A percentile compares a stretch with the other conserved stretches of the same genome.
These are phyloP conservation scores for Clitarchus hookeri DNA, from an alignment of 2,888 invertebrate species.

Conservation along the genomic window DNA sequence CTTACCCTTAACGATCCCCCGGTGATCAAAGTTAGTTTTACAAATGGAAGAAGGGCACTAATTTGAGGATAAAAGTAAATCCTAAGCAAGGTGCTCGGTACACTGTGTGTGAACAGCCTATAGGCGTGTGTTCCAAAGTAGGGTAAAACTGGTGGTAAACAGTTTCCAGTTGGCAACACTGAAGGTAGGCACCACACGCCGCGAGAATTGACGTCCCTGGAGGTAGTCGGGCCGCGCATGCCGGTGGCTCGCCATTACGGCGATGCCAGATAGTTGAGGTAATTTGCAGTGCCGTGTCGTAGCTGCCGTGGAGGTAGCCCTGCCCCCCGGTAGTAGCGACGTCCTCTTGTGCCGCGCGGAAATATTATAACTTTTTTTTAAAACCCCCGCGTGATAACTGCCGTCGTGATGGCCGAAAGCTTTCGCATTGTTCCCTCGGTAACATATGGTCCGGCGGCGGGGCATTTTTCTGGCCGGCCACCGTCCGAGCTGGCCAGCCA, in stretches of 20 bases:
- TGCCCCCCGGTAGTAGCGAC: not conserved
- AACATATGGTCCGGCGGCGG: not conserved
- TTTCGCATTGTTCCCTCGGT: slow-evolving; percentile 9
- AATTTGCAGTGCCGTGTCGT: not conserved
- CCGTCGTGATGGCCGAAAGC: not conserved
- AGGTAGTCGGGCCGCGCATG: not conserved
- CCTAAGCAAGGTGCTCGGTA: no score
- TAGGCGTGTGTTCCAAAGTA: no score
- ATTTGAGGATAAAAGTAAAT: no score
- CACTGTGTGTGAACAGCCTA: no score
- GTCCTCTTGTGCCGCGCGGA: not conserved
- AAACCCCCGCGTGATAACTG: not conserved
- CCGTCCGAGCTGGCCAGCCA: not conserved
- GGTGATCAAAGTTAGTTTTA: no score
- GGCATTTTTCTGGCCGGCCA: not conserved
- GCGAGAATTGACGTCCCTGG: not conserved
- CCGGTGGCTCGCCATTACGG: slow-evolving; percentile 8
- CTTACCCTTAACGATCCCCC: no score
- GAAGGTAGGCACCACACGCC: not conserved
- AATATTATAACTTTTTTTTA: not conserved
- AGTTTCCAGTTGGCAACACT: not conserved
- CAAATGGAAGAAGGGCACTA: no score
- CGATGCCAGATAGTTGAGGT: not conserved
- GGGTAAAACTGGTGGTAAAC: no score
- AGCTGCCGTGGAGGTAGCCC: not conserved